A percentile compares a stretch with the other conserved stretches of the same genome.
These are phyloP conservation scores for Halyomorpha halys DNA, from an alignment of 1,140 invertebrate genomes.

Conservation along the genomic window DNA sequence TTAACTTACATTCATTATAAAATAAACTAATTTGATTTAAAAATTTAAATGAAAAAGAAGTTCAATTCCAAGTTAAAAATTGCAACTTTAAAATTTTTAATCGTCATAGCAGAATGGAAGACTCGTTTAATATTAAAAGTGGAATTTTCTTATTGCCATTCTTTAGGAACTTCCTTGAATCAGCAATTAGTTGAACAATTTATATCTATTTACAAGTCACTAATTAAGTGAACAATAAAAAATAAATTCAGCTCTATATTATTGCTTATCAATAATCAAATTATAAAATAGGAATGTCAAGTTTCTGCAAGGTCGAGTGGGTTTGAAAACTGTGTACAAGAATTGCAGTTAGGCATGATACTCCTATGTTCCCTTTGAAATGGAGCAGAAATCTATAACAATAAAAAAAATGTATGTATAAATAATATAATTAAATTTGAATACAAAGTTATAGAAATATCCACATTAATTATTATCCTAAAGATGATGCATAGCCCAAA, in stretches of 20 bases:
- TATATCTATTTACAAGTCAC: neutral
- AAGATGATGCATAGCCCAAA: too few species aligned
- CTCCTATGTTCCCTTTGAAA: constrained; percentile 13
- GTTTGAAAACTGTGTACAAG: constrained; percentile 1
- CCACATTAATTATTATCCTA: too few species aligned
- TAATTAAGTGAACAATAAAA: constrained; percentile 4
- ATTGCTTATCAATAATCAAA: neutral
- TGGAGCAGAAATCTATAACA: neutral
- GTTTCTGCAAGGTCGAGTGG: neutral
- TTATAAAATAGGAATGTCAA: neutral
- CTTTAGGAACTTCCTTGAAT: constrained; percentile 5
- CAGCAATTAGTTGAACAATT: neutral
- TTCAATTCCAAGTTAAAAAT: too few species aligned
- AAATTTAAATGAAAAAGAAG: too few species aligned
- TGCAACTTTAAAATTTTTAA: too few species aligned
- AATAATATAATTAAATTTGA: neutral
- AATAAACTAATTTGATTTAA: too few species aligned
- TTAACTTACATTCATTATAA: too few species aligned
- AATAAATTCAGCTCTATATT: neutral
- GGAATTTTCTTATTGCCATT: constrained; percentile 9
- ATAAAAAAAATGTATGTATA: neutral
- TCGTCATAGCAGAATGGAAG: neutral
- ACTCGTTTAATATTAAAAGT: neutral
- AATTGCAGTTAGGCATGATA: neutral
- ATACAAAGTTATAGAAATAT: neutral